Base-by-base conservation (phyloP, 2,113 vertebrate species). In the Corydoras maculifer region DNA sequence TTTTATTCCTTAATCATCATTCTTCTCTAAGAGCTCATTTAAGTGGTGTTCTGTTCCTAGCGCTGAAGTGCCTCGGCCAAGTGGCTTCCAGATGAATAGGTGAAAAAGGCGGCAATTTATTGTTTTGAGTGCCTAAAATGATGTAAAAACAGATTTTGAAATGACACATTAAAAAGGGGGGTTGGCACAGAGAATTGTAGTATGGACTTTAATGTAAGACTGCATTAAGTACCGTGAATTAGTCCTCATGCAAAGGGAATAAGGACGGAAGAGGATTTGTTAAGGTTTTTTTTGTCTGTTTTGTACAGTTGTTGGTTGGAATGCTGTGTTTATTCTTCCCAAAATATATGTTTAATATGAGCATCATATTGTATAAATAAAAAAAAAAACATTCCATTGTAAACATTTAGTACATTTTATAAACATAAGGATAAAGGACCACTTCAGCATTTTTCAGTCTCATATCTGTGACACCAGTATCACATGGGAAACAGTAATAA, bases 81-180 rank as follows among this genome's bases (percentile, higher is more conserved):
- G 60, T 25, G 32, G 49, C 64, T 67, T 61, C 58, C 64, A 54
- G 54, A 11, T 53, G 12, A 66, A 54, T 65, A 59, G 48, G 18
- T 63, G 12, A 70, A 43, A 69, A 63, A 30, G 35, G 9, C 68
- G 76, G 48, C 71, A 70, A 72, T 75, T 68, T 78, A 43, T 75
- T 35, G 12, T 71, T 70, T 50, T 25, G 62, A 70, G 35, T 65
- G 71, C 53, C 11, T 49, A 58, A 14, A 59, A 30, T 3, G 18
- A 31, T 57, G 18, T 43, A n/a, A 43, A 43, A 43, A 43, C 35
- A 43, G 35, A 43, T 43, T 43, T 43, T 43, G 35, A 2, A 43
- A 43, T 43, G 35, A 4, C 35, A 43, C 4, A 43, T 43, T 43
- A 2, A 43, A 43, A 43, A 43, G 35, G 7, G 35, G 7, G 35